Evolutionary conservation across 2,888 invertebrate species (phyloP).

Genomic region (Selenia dentaria): DNA sequence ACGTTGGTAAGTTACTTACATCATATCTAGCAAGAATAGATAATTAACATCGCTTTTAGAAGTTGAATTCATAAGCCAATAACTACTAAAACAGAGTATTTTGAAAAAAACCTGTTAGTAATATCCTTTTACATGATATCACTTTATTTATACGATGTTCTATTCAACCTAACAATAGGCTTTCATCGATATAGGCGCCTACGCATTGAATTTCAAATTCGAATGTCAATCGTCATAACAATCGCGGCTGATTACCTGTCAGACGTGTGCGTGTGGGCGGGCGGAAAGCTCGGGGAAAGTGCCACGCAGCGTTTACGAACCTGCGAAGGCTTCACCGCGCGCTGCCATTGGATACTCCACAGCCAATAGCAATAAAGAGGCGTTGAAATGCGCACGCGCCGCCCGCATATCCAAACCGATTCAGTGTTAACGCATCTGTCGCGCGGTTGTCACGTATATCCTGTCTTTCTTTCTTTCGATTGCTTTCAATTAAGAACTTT

Average conservation of each 20-base stretch:
- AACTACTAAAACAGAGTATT: too few relatives aligned
- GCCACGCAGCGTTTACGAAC: constrained; percentile 24
- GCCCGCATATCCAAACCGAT: constrained; percentile 53
- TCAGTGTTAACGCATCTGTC: constrained; percentile 78
- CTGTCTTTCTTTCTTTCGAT: constrained; percentile 43
- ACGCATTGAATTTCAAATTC: constrained; percentile 54
- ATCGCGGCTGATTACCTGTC: constrained; percentile 66
- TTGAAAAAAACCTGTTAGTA: too few relatives aligned
- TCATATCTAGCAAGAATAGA: too few relatives aligned
- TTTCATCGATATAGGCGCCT: constrained; percentile 63
- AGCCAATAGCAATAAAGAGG: constrained; percentile 62
- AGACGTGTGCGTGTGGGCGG: constrained; percentile 62
- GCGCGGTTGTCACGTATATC: constrained; percentile 58
- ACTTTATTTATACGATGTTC: constrained; percentile 31
- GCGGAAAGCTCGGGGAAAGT: constrained; percentile 68
- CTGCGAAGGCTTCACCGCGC: constrained; percentile 58
- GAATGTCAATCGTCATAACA: constrained; percentile 57
- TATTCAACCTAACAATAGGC: constrained; percentile 52
- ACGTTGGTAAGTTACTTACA: too few relatives aligned
- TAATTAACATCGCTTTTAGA: too few relatives aligned
- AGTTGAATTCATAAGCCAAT: too few relatives aligned
- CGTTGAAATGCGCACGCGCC: constrained; percentile 75
- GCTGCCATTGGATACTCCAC: constrained; percentile 58
- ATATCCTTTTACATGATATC: constrained; percentile 7
- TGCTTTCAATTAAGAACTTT: constrained; percentile 67